Percentiles rank a stretch among this genome's conserved stretches.
These are phyloP conservation scores for Scaptomyza polygonia DNA, from an alignment of 2,888 invertebrate genomes.

Conservation along the genomic window DNA sequence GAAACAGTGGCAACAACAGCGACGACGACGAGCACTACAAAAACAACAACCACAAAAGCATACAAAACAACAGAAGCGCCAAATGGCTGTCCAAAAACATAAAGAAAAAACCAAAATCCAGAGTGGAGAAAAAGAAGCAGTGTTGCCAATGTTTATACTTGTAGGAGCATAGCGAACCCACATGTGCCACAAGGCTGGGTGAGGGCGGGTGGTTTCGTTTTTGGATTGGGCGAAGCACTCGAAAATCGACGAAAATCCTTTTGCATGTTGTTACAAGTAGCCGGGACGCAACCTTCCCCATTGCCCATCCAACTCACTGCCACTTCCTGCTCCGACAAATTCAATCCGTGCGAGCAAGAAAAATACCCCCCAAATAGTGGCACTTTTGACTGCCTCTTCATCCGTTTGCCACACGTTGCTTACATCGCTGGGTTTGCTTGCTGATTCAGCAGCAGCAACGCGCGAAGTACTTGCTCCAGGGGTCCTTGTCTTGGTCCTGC, in stretches of 20 bases:
- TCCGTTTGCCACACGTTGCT: conserved; percentile 52
- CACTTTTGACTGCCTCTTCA: conserved; percentile 58
- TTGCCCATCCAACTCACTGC: no score
- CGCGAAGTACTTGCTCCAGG: conserved; percentile 13
- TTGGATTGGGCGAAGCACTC: conserved; percentile 34
- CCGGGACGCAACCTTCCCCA: conserved; percentile 23
- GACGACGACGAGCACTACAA: conserved; percentile 23
- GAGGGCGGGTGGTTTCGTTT: background rate
- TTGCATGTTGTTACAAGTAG: conserved; percentile 77
- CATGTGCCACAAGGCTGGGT: conserved; percentile 55
- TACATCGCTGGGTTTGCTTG: conserved; percentile 27
- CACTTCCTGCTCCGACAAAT: conserved; percentile 4
- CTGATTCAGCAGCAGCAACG: conserved; percentile 67
- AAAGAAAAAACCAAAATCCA: conserved; percentile 18
- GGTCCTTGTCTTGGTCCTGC: conserved; percentile 16
- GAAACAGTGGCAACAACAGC: conserved; percentile 26
- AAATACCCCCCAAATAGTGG: conserved; percentile 58
- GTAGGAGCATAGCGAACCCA: conserved; percentile 45
- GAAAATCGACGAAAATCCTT: conserved; percentile 79
- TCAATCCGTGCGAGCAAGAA: conserved; percentile 43
- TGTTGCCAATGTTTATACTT: conserved; percentile 24
- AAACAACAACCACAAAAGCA: conserved; percentile 18
- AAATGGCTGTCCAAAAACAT: conserved; percentile 41
- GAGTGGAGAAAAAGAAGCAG: conserved; percentile 1
- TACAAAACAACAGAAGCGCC: conserved; percentile 57